A percentile compares a stretch with the other conserved stretches of the same genome.
Conservation (phyloP, 2,113 vertebrate species). For the Rhinolophus ferrumequinum region DNA sequence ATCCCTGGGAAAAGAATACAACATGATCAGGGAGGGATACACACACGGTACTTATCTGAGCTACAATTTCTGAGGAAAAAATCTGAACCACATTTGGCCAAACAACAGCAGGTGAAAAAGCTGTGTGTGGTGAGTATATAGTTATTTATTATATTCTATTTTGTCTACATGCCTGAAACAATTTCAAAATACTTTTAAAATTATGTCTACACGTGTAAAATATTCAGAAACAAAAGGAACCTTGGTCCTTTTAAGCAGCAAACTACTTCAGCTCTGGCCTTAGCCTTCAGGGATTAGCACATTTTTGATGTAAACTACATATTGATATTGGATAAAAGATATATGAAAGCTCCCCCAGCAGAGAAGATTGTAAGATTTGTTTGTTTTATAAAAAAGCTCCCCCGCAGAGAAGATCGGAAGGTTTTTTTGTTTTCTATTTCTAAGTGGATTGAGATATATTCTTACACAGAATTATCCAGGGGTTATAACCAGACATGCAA, state of each 20-base stretch:
- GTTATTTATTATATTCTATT: background rate
- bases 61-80: background rate
- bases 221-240: slow-evolving; percentile 1
- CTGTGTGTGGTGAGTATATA: background rate
- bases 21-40: background rate
- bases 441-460: slow-evolving; percentile 11
- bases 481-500: background rate
- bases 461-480: background rate
- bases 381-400: background rate
- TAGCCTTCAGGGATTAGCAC: background rate
- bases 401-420: background rate
- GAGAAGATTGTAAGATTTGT: background rate
- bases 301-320: slow-evolving; percentile 8
- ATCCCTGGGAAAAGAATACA: background rate
- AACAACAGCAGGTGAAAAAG: background rate
- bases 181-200: slow-evolving; percentile 25
- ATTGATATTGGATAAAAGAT: background rate
- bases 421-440: background rate
- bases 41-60: background rate
- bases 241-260: slow-evolving; percentile 8
- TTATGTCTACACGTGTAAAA: background rate
- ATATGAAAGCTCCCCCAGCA: background rate
- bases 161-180: background rate
- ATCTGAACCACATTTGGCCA: slow-evolving; percentile 31
- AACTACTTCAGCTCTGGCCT: background rate